Conservation (phyloP, 2,888 invertebrate species). For the Cordilura impudica region DNA sequence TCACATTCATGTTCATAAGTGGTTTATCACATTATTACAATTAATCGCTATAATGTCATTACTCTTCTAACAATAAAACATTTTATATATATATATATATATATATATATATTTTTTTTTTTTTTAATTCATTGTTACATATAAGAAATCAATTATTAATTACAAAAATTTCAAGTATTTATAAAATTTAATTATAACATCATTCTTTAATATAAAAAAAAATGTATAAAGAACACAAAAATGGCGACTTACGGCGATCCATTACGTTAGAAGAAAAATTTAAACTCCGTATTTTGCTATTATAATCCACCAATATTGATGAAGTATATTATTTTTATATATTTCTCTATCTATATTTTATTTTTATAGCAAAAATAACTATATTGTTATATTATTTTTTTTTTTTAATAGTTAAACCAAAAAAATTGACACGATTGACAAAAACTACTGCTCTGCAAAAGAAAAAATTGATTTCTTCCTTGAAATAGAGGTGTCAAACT, state of each 20-base stretch:
- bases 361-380: background rate
- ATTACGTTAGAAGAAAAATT: constrained; percentile 14
- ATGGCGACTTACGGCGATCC: constrained; percentile 61
- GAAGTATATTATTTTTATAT: background rate
- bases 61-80: no score
- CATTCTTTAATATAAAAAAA: background rate
- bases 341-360: background rate
- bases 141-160: no score
- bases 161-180: no score
- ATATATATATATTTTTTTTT: no score
- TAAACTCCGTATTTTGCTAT: background rate
- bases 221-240: constrained; percentile 14
- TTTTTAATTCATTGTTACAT: no score
- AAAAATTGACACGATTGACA: background rate
- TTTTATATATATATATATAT: no score
- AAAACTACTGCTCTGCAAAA: background rate
- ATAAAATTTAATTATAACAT: no score
- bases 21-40: no score
- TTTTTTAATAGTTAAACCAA: background rate
- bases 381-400: background rate
- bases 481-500: no score
- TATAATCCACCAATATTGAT: background rate
- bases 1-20: no score
- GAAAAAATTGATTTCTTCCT: constrained; percentile 34
- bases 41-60: no score